Evolutionary conservation across 2,113 vertebrate genomes (phyloP).

Genomic region (Oncorhynchus keta): DNA sequence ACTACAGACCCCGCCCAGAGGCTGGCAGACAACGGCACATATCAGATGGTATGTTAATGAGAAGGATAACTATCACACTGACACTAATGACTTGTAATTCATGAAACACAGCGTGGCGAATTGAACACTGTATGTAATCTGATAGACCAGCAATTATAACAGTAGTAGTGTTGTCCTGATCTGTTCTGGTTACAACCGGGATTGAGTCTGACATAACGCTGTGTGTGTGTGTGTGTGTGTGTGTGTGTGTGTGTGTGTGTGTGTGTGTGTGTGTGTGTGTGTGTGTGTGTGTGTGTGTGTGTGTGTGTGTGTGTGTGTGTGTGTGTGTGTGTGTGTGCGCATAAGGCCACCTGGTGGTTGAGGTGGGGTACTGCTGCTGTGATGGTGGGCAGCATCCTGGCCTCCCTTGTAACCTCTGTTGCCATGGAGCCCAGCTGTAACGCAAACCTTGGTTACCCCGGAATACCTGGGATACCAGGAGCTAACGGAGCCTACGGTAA

Average conservation of each 20-base stretch:
- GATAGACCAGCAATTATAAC: no score
- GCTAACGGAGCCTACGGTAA: constrained; percentile 70
- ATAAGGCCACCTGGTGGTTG: constrained; percentile 22
- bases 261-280: background rate
- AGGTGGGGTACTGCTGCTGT: constrained; percentile 23
- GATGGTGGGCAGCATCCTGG: constrained; percentile 34
- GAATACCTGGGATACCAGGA: constrained; percentile 78
- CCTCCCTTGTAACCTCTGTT: constrained; percentile 32
- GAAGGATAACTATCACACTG: no score
- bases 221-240: no score
- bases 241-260: no score
- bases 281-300: no score
- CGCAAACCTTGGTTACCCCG: constrained; percentile 56
- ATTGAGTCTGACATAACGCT: no score
- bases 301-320: no score
- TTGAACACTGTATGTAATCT: no score
- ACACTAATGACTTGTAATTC: no score
- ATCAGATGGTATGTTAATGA: background rate
- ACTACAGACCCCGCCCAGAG: background rate
- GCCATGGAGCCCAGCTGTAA: constrained; percentile 47
- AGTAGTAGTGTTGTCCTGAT: no score
- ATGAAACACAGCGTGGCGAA: no score
- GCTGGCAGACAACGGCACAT: background rate
- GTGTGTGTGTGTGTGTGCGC: background rate
- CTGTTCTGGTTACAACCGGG: no score